phyloP scores from a whole-genome alignment of 2,113 vertebrate species.

The Bostrychus sinensis region DNA sequence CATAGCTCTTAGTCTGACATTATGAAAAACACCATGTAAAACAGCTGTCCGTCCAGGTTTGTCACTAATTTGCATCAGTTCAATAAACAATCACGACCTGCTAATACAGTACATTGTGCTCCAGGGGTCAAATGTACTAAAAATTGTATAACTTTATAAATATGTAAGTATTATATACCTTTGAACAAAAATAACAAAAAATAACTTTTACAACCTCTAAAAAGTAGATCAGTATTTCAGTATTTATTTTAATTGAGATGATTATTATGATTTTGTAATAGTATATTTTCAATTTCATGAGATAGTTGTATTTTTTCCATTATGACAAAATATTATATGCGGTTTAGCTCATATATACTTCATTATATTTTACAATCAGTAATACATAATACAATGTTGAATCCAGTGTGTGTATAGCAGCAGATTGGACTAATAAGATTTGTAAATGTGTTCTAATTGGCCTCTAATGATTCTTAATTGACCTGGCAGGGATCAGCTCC shows the following conservation, averaged over 20 bases:
- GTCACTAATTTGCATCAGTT: slow-evolving; percentile 3
- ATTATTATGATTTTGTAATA: too few relatives aligned
- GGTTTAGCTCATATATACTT: too few relatives aligned
- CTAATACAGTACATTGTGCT: not conserved
- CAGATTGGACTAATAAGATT: slow-evolving; percentile 38
- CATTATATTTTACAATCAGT: not conserved
- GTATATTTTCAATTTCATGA: too few relatives aligned
- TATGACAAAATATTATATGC: too few relatives aligned
- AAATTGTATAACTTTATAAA: too few relatives aligned
- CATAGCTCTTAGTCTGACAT: slow-evolving; percentile 19
- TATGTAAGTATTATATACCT: too few relatives aligned
- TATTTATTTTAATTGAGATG: too few relatives aligned
- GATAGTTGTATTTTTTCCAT: too few relatives aligned
- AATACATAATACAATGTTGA: not conserved
- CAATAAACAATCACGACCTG: not conserved
- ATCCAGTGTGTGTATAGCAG: slow-evolving; percentile 12
- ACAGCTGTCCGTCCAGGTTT: not conserved
- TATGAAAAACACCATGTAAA: slow-evolving; percentile 19
- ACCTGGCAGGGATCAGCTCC: slow-evolving; percentile 36
- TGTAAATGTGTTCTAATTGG: slow-evolving; percentile 38
- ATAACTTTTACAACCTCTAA: too few relatives aligned
- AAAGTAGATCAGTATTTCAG: too few relatives aligned
- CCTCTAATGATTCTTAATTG: slow-evolving; percentile 53
- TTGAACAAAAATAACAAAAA: too few relatives aligned
- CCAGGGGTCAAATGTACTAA: not conserved